Evolutionary conservation across 2,113 vertebrate species (phyloP).

Genomic region (Myrmecophaga tridactyla): DNA sequence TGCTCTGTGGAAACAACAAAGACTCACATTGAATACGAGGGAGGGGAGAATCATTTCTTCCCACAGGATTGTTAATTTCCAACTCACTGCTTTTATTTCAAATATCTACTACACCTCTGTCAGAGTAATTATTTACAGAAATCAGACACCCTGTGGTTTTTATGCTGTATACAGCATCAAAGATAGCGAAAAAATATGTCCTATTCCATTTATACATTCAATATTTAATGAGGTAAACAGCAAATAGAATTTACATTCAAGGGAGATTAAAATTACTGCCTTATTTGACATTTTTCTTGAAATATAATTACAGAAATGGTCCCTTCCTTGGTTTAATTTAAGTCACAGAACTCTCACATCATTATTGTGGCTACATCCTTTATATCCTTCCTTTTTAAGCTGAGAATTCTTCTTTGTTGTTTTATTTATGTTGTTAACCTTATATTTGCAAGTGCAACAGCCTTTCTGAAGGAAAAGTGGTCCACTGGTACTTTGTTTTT

Average conservation of each 20-base stretch:
- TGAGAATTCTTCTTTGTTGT: slow-evolving; percentile 53
- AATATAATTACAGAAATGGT: slow-evolving; percentile 28
- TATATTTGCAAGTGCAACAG: slow-evolving; percentile 51
- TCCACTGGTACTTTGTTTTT: slow-evolving; percentile 8
- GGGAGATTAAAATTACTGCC: slow-evolving; percentile 50
- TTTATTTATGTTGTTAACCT: slow-evolving; percentile 59
- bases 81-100: slow-evolving; percentile 58
- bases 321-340: slow-evolving; percentile 56
- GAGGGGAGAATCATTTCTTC: slow-evolving; percentile 7
- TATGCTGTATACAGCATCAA: not conserved
- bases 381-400: slow-evolving; percentile 21
- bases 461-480: slow-evolving; percentile 63
- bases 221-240: not conserved
- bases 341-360: slow-evolving; percentile 25
- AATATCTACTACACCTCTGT: slow-evolving; percentile 12
- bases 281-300: slow-evolving; percentile 30
- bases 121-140: slow-evolving; percentile 12
- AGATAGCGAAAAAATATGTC: slow-evolving; percentile 5
- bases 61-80: slow-evolving; percentile 57
- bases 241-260: slow-evolving; percentile 53
- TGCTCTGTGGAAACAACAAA: slow-evolving; percentile 86
- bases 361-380: slow-evolving; percentile 50
- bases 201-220: not conserved
- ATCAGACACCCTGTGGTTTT: not conserved
- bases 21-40: slow-evolving; percentile 68